Base-by-base conservation (phyloP, 2,113 vertebrate species). In the Aegypius monachus region DNA sequence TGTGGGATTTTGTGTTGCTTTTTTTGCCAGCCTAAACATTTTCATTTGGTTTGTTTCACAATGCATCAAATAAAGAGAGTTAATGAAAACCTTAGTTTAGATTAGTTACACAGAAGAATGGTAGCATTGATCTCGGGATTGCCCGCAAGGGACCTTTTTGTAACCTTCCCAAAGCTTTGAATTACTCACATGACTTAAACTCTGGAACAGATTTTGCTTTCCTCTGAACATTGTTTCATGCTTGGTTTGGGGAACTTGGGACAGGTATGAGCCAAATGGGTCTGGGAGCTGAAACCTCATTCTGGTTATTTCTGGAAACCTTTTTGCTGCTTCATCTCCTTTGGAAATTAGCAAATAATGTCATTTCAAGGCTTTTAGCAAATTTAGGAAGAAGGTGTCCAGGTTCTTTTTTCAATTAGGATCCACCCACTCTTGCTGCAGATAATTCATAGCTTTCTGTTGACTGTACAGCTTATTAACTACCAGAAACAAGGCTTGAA, bases 81-180 rank as follows among this genome's bases (percentile, higher is more conserved):
- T 93, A 95, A 95, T 89, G 88, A 86, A 96, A 92, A 92, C 68
- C 83, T 92, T 93, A 68, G 66, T 89, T 94, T 67, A 89, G 77
- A 93, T 90, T 92, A 94, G 68, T 75, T 84, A 45, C 83, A 75
- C 43, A 81, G 83, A 95, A 92, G n/a, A 97, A 86, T 68, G 81
- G 91, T 80, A 77, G 40, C 86, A 84, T 4, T 95, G 86, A 95
- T 81, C 3, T 10, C 45, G 65, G 72, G 15, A 86, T 61, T 89
- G 65, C 36, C 27, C 2, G 0, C 48, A 72, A 92, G 61, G 43
- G 83, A 52, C 52, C 45, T 79, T 83, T 78, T 27, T 81, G 38
- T 78, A 89, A 84, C 65, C 61, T 84, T 81, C 68, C 62, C 86
- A 88, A 82, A 84, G 43, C 65, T 53, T 71, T 95, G 72, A 79